These are phyloP conservation scores for Brachyhypopomus occidentalis DNA, from an alignment of 2,113 vertebrate genomes.

Conservation along the genomic window DNA sequence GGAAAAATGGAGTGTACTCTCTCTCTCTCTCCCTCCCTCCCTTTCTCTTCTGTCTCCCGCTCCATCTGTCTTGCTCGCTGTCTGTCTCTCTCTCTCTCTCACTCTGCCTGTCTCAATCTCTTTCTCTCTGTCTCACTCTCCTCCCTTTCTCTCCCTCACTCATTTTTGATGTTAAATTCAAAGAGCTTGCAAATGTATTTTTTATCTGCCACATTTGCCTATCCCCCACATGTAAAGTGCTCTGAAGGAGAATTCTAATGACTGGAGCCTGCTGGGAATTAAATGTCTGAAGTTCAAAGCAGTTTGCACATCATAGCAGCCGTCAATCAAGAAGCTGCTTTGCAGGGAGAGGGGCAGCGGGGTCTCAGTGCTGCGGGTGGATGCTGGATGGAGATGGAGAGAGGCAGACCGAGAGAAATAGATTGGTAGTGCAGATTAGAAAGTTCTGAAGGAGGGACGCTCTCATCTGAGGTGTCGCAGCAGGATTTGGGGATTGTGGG, in stretches of 20 bases:
- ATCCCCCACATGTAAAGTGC: conserved; percentile 87
- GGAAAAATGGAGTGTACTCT: conserved; percentile 61
- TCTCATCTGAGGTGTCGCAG: neutral
- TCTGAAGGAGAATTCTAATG: conserved; percentile 93
- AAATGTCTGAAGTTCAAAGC: conserved; percentile 92
- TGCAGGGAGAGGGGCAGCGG: conserved; percentile 65
- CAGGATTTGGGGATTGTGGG: neutral
- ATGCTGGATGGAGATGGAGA: conserved; percentile 12
- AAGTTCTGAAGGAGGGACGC: conserved; percentile 1
- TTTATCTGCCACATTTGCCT: conserved; percentile 87
- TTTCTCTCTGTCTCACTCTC: conserved; percentile 46
- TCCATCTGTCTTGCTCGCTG: neutral
- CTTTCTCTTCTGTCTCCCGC: neutral
- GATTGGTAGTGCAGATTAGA: conserved; percentile 20
- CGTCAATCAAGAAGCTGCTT: conserved; percentile 85
- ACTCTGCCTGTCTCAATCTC: conserved; percentile 48
- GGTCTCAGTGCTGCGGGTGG: neutral
- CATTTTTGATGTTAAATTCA: conserved; percentile 87
- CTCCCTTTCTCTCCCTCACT: conserved; percentile 9
- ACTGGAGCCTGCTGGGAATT: conserved; percentile 88
- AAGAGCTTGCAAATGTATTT: conserved; percentile 87
- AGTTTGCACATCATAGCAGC: conserved; percentile 86
- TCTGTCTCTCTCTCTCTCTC: conserved; percentile 54
- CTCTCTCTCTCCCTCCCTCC: neutral
- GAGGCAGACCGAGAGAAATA: conserved; percentile 72